Evolutionary conservation across 2,888 invertebrate genomes (phyloP), one percentile per base, ranked within the genome.

Genomic region (Campoplex capitator): DNA sequence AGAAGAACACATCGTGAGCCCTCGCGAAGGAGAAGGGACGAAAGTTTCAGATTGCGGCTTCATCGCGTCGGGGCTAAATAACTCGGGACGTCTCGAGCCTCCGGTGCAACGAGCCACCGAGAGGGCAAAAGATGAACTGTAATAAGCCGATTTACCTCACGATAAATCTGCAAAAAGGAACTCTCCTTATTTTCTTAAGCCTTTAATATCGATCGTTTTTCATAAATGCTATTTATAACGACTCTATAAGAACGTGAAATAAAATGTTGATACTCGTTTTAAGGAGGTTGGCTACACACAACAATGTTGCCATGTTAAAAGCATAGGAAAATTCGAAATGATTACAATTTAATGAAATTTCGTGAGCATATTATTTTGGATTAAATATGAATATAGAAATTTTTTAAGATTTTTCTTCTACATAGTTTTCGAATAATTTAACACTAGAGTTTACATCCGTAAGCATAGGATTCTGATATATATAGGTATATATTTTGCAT

Each of bases 11-110:
- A n/a, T 58, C 45, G 45, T 16, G 48, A 42, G 58, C 54, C 74
- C 42, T 58, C 38, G 45, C 48, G 32, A 51, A 51, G 68, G 56
- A 74, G 68, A 71, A 76, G 62, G 54, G 75, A 45, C 73, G 23
- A 73, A 82, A 79, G 42, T 83, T 78, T 51, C 38, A 82, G 82
- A 85, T 85, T 82, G 70, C 74, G 70, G 85, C 82, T 85, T 81
- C 71, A 56, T 76, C 54, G 67, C 54, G 67, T 73, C 71, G 54
- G 76, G 68, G 35, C 6, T 6, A 51, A 83, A 78, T 78, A 54
- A 71, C 75, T 80, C 75, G 70, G 51, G 13, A 75, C 70, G 74
- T 51, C 74, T 62, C 48, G 48, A 13, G 58, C 42, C 35, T 73
- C 35, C 13, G 79, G 51, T 35, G 76, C 58, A 54, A 65, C 58